Percentiles rank a stretch among this genome's conserved stretches.
These are phyloP conservation scores for Drosophila miranda DNA, from an alignment of 1,140 invertebrate genomes.

Conservation along the genomic window DNA sequence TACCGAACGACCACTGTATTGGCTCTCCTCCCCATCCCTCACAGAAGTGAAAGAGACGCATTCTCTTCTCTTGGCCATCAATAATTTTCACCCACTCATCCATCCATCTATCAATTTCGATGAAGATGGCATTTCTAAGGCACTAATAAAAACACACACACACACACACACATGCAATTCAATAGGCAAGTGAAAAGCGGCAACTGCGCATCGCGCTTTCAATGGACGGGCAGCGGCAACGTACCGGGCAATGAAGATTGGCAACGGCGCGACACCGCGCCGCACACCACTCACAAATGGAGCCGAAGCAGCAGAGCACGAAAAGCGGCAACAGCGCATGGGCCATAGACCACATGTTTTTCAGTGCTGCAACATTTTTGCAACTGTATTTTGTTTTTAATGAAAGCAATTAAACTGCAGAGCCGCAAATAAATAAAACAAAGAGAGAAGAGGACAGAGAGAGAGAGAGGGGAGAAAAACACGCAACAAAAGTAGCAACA, in stretches of 20 bases:
- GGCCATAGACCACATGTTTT: not conserved
- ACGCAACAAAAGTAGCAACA: constrained; percentile 7
- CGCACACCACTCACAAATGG: too few relatives aligned
- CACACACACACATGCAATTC: not conserved
- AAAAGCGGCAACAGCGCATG: not conserved
- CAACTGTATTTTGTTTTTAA: constrained; percentile 55
- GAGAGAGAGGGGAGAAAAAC: constrained; percentile 3
- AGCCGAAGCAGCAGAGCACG: not conserved
- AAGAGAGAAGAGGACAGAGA: not conserved
- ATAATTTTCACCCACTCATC: constrained; percentile 26
- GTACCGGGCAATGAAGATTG: constrained; percentile 19
- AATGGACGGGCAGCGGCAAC: not conserved
- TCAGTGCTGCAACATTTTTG: constrained; percentile 35
- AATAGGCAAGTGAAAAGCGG: too few relatives aligned
- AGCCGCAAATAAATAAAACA: constrained; percentile 66
- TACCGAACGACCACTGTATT: too few relatives aligned
- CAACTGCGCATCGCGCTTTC: too few relatives aligned
- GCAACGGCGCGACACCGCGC: constrained; percentile 33
- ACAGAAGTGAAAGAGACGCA: too few relatives aligned
- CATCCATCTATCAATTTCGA: constrained; percentile 3
- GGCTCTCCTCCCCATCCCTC: too few relatives aligned
- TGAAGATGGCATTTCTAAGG: constrained; percentile 12
- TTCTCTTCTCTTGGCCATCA: not conserved
- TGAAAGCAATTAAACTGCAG: constrained; percentile 73
- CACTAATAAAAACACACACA: constrained; percentile 6